Evolutionary conservation across 2,797 vertebrate genomes (phyloP), one percentile per base, ranked within the genome.

Genomic region (Paratrypauchen microcephalus): DNA sequence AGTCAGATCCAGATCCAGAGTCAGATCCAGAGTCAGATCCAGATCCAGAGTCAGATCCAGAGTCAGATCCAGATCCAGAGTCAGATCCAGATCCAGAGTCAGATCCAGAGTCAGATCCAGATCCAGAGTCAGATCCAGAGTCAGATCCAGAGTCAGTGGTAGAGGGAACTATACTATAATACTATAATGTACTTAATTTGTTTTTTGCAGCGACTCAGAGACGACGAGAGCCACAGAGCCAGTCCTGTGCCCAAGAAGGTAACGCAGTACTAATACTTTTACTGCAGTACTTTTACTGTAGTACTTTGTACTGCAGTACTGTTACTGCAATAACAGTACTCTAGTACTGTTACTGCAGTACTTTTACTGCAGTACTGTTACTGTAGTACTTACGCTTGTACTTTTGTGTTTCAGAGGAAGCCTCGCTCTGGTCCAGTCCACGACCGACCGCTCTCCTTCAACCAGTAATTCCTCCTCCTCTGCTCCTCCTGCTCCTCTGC

Each of bases 191-290:
- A 21, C 5, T 16, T 8, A n/a, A 54, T 11, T 57, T 9, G 21
- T 26, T 32, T 19, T 60, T 60, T 63, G n/a, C 60, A 98, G 97
- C 95, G 96, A 58, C 83, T 89, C 68, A 92, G 94, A 61, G 97
- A 99, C 2, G 96, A 98, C 3, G 95, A 96, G 28, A 88, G 78
- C 28, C 95, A 95, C 69, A 94, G 95, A 81, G 95, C 94, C 76
- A 98, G 95, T 68, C 96, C 96, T 0, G 0, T 96, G 64, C 94
- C 91, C 15, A 98, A 96, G 86, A 99, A 98, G 95, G 97, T 97
- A 86, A 9, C 1, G 24, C 3, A 57, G 28, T 30, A 57, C 24
- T 12, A 39, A 23, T 48, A 13, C 28, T 36, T 5, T 8, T 57
- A 28, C 24, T 57, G 12, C 23, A 28, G 12, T 57, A 28, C 23